phyloP scores from a whole-genome alignment of 2,888 invertebrate species.

The Osmoderma eremita region DNA sequence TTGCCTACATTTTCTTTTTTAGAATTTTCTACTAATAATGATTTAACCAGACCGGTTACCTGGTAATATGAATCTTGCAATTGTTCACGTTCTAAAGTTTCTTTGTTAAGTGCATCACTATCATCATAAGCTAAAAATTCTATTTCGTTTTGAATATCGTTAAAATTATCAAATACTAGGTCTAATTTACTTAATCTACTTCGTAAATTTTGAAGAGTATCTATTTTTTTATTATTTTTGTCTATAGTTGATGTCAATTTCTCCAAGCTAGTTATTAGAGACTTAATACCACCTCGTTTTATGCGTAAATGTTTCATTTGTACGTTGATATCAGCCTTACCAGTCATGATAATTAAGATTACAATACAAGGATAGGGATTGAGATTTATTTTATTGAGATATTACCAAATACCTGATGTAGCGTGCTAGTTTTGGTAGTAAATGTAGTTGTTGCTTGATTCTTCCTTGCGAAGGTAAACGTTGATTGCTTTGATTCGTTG shows the following conservation, averaged over 20 bases:
- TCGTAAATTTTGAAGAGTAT: background rate
- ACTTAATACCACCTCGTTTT: background rate
- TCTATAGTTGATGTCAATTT: background rate
- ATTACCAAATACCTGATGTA: no score
- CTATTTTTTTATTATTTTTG: background rate
- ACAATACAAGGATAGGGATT: background rate
- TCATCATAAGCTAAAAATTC: conserved; percentile 25
- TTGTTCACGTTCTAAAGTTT: background rate
- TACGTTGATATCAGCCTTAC: no score
- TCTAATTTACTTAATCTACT: background rate
- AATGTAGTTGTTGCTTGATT: no score
- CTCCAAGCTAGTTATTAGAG: background rate
- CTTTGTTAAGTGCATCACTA: background rate
- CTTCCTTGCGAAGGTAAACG: background rate
- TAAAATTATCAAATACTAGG: conserved; percentile 17
- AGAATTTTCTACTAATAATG: background rate
- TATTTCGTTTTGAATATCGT: conserved; percentile 16
- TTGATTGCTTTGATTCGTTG: background rate
- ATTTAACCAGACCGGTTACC: conserved; percentile 3
- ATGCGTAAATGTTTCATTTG: conserved; percentile 9
- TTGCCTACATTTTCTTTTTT: background rate
- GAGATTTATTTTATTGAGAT: no score
- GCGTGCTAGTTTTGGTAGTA: no score
- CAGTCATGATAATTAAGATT: background rate
- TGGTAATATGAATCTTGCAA: conserved; percentile 24